Evolutionary conservation across 2,113 vertebrate species (phyloP).

Genomic region (Percopsis transmontana): DNA sequence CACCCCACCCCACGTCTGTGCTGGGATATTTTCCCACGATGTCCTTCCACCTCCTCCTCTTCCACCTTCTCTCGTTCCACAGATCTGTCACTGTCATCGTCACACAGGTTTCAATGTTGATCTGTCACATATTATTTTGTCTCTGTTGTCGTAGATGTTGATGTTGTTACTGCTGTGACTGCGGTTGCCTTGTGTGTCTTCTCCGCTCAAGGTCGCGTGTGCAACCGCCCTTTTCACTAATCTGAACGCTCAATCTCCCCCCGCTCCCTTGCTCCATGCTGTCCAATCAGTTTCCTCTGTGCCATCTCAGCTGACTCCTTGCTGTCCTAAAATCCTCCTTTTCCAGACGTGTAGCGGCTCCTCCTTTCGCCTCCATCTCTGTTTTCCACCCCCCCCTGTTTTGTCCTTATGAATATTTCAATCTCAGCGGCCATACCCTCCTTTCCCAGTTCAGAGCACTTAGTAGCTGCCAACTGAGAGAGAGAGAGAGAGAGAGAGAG

Average conservation of each 20-base stretch:
- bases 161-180: constrained; percentile 51
- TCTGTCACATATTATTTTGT: constrained; percentile 40
- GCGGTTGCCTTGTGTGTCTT: constrained; percentile 35
- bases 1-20: background rate
- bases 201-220: constrained; percentile 51
- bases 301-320: constrained; percentile 4
- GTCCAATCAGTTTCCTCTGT: background rate
- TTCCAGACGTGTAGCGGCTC: constrained; percentile 41
- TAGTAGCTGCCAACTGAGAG: constrained; percentile 6
- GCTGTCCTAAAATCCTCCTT: constrained; percentile 67
- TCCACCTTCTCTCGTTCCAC: constrained; percentile 41
- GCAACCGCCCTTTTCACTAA: constrained; percentile 32
- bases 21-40: constrained; percentile 7
- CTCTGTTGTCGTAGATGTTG: constrained; percentile 52
- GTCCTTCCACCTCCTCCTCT: constrained; percentile 46
- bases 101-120: constrained; percentile 38
- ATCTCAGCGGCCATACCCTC: constrained; percentile 47
- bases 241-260: constrained; percentile 43
- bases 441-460: constrained; percentile 39
- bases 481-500: background rate
- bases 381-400: constrained; percentile 47
- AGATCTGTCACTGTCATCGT: constrained; percentile 57
- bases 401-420: constrained; percentile 78
- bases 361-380: constrained; percentile 32
- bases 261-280: constrained; percentile 37